Base-by-base conservation (phyloP, 2,888 invertebrate species). In the Drosophila melanosoma region DNA sequence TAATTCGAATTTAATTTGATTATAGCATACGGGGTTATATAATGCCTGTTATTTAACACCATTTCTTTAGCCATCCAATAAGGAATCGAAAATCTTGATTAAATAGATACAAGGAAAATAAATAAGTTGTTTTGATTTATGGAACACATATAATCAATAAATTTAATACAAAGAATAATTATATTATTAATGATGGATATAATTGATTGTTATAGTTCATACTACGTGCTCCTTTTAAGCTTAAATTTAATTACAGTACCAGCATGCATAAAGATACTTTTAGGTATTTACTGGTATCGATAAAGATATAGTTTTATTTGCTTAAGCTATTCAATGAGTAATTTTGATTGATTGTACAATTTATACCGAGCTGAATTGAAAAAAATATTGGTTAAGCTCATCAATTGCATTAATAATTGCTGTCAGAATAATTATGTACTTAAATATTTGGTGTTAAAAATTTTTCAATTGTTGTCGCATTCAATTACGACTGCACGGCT, bases 1-100 rank as follows among this genome's bases (percentile, higher is more conserved):
- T 75, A 86, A 81, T 76, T 79, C 76, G 71, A 56, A 59, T 61
- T 80, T 79, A 74, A 84, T 87, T 84, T 81, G 69, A 84, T 89
- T 83, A 86, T 64, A 68, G 60, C 76, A 68, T 79, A 59, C 60
- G 66, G 54, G 49, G 32, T 76, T 80, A 83, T 38, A 56, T 58
- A 74, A 81, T 81, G 45, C 29, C 48, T 56, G 63, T 82, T 85
- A 83, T 82, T 68, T 73, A 80, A 73, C 54, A 49, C 51, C 26
- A 38, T 40, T 64, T 52, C 20, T 60, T 29, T 17, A 58, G 45
- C 4, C 32, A n/a, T 26, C 32, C 52, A 4, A 10, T 23, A 26
- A 33, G 53, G 26, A 15, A 36, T n/a, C 23, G 20, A 4, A 40
- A 61, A 20, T 26, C 26, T 51, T 58, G 12, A 36, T 54, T 12